Conservation (phyloP, 2,797 vertebrate species). For the Trichosurus vulpecula region DNA sequence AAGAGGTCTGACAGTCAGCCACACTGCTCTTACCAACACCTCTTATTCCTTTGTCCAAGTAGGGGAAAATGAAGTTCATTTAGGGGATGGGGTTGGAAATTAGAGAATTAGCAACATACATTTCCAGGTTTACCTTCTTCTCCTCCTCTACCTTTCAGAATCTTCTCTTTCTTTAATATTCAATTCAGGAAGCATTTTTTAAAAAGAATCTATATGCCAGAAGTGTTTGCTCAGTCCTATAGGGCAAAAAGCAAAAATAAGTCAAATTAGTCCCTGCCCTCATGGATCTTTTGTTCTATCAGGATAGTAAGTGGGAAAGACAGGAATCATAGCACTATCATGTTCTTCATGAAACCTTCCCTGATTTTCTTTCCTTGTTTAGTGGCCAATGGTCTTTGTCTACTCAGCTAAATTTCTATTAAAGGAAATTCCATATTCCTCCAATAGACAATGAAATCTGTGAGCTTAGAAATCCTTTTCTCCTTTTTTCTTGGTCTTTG, state of each 20-base stretch:
- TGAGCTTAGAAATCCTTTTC: neutral
- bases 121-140: neutral
- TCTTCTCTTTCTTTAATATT: neutral
- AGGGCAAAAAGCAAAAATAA: neutral
- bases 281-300: neutral
- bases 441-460: neutral
- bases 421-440: neutral
- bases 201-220: neutral
- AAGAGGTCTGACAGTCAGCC: neutral
- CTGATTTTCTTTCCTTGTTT: neutral
- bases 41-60: neutral
- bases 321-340: neutral
- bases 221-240: neutral
- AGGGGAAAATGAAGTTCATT: neutral
- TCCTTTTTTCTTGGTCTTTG: neutral
- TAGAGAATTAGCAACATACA: neutral
- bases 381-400: neutral
- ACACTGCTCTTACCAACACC: neutral
- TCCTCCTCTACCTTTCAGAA: neutral
- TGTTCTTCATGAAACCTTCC: neutral
- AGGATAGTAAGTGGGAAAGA: neutral
- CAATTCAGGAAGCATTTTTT: neutral
- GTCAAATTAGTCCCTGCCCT: neutral
- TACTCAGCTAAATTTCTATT: neutral
- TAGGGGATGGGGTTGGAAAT: neutral